Evolutionary conservation across 2,113 vertebrate species (phyloP).

Genomic region (Rhea pennata): DNA sequence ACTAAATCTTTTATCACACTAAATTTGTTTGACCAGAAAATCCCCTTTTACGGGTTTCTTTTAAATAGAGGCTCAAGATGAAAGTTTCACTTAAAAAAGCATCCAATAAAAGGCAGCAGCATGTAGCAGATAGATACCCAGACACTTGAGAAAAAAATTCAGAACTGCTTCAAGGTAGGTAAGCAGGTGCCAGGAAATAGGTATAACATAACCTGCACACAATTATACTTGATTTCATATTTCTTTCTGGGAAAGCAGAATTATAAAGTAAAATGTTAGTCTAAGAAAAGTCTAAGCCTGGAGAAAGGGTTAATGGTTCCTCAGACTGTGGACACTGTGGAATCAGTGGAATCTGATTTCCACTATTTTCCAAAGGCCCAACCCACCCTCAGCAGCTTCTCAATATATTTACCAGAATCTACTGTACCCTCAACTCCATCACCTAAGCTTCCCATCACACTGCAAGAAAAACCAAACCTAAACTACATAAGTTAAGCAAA

Average conservation of each 20-base stretch:
- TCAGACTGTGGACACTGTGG: background rate
- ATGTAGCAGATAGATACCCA: background rate
- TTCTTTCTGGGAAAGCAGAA: too few species aligned
- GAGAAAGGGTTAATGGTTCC: background rate
- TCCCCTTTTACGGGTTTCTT: background rate
- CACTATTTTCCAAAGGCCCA: background rate
- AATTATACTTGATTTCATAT: background rate
- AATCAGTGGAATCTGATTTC: background rate
- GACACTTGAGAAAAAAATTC: accelerated
- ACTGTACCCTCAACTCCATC: background rate
- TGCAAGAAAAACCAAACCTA: background rate
- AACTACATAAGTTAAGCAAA: background rate
- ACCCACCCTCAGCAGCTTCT: background rate
- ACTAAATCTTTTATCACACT: background rate
- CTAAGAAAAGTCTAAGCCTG: background rate
- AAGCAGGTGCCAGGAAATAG: background rate
- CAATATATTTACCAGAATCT: background rate
- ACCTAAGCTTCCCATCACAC: background rate
- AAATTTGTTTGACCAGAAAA: background rate
- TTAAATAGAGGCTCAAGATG: background rate
- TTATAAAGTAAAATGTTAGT: too few species aligned
- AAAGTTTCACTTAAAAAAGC: background rate
- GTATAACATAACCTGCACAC: background rate
- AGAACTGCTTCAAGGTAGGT: background rate
- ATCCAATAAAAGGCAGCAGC: background rate